These are phyloP conservation scores for Tridacna crocea DNA, from an alignment of 2,888 invertebrate species.

Conservation along the genomic window DNA sequence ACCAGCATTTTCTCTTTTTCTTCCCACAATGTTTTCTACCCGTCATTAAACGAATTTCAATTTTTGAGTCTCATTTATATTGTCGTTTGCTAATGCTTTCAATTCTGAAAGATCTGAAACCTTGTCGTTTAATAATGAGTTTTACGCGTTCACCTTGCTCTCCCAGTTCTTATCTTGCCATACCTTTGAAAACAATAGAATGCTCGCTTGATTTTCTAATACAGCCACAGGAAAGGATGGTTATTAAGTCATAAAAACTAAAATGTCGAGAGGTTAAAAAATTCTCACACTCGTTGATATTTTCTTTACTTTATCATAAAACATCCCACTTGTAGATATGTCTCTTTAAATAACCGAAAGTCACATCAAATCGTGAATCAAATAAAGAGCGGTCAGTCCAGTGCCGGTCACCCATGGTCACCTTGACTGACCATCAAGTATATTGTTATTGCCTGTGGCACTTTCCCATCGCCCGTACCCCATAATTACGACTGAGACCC, in stretches of 20 bases:
- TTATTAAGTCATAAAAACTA: conserved; percentile 25
- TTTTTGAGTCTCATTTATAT: too few species aligned
- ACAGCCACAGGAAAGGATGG: too few species aligned
- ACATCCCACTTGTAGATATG: conserved; percentile 15
- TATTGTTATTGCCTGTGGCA: conserved; percentile 43
- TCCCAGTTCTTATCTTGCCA: too few species aligned
- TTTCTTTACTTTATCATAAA: conserved; percentile 27
- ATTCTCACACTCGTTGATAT: conserved; percentile 20
- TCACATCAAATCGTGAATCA: conserved; percentile 11
- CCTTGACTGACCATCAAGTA: conserved; percentile 34
- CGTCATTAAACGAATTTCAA: too few species aligned
- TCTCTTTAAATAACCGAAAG: conserved; percentile 18
- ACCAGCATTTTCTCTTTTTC: too few species aligned
- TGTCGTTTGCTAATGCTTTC: too few species aligned
- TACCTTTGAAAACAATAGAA: too few species aligned
- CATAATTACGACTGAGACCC: conserved; percentile 49
- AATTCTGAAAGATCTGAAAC: too few species aligned
- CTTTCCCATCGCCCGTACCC: conserved; percentile 48
- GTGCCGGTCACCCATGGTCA: conserved; percentile 31
- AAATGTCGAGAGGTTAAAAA: conserved; percentile 15
- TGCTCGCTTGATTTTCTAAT: too few species aligned
- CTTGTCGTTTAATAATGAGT: too few species aligned
- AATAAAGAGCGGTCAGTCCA: conserved; percentile 11
- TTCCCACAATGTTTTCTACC: too few species aligned
- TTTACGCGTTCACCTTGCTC: too few species aligned